Base-by-base conservation (phyloP, 30 jellyfish, hydroid and myxozoan species). In the Clytia hemisphaerica region DNA sequence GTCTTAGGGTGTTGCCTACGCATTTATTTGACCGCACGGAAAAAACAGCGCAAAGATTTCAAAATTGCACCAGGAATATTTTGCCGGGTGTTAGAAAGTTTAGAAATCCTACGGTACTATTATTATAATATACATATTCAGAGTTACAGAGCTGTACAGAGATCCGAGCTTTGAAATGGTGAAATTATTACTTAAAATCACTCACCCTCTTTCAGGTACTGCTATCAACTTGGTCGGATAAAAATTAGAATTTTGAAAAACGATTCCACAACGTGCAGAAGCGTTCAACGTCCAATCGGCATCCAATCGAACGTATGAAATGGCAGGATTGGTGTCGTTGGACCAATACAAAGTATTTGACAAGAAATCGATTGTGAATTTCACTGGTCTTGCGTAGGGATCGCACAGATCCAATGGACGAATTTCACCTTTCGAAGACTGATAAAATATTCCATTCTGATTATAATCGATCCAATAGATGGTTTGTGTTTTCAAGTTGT, bases 171-270 rank as follows among this genome's bases (percentile, higher is more conserved):
- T n/a, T n/a, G n/a, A n/a, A n/a, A n/a, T n/a, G n/a, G n/a, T n/a
- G n/a, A n/a, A n/a, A n/a, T n/a, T n/a, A n/a, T n/a, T n/a, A n/a
- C n/a, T n/a, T n/a, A 57, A 22, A 45, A 15, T 19, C 7, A 35
- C 78, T 44, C 25, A 65, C 78, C 78, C 78, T 48, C 40, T 65
- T 48, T 65, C 78, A 19, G 78, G 78, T 37, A 65, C 16, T 25
- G 42, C 34, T 28, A 45, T 48, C 73, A 65, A 28, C 67, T 65
- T 40, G 24, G 35, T 32, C 25, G 78, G 78, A 37, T 65, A 9
- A 45, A 22, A 65, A 16, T 48, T 48, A 28, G 18, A 28, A 3
- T 65, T 65, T 37, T 40, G 19, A 37, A 65, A 65, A 9, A 65
- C 38, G 18, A 48, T 26, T 10, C 78, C 78, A 65, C 34, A 28